Conservation (phyloP, 2,113 vertebrate species). For the Cryptotis parvus region DNA sequence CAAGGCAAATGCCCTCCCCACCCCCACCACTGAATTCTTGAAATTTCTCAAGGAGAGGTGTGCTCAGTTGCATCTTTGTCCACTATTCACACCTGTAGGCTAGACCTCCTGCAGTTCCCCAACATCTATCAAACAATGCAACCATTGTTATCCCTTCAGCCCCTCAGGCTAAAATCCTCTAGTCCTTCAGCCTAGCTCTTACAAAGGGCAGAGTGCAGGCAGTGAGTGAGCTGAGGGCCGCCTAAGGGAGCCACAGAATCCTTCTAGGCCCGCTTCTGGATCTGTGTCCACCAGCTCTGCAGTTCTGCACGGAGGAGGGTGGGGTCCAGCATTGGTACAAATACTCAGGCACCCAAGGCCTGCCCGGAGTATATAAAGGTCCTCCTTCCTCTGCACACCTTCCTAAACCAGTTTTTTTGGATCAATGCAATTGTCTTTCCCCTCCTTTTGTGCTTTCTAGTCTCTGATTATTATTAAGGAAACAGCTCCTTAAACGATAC, state of each 20-base stretch:
- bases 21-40: too few species aligned
- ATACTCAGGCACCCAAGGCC: neutral
- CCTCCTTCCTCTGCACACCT: neutral
- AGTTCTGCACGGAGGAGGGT: neutral
- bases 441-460: too few species aligned
- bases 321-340: neutral
- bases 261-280: neutral
- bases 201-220: neutral
- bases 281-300: neutral
- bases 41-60: neutral
- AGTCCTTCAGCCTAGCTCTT: neutral
- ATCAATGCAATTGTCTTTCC: too few species aligned
- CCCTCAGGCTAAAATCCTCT: neutral
- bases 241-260: neutral
- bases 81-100: too few species aligned
- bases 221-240: neutral
- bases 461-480: too few species aligned
- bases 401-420: neutral
- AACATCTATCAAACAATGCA: neutral
- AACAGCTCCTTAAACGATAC: neutral
- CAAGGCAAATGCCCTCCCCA: too few species aligned
- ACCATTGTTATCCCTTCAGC: rapidly evolving
- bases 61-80: neutral
- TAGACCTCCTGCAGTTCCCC: neutral
- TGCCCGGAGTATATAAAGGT: neutral